A percentile compares a stretch with the other conserved stretches of the same genome.
These are phyloP conservation scores for Miniopterus natalensis DNA, from an alignment of 2,113 vertebrate genomes.

Conservation along the genomic window DNA sequence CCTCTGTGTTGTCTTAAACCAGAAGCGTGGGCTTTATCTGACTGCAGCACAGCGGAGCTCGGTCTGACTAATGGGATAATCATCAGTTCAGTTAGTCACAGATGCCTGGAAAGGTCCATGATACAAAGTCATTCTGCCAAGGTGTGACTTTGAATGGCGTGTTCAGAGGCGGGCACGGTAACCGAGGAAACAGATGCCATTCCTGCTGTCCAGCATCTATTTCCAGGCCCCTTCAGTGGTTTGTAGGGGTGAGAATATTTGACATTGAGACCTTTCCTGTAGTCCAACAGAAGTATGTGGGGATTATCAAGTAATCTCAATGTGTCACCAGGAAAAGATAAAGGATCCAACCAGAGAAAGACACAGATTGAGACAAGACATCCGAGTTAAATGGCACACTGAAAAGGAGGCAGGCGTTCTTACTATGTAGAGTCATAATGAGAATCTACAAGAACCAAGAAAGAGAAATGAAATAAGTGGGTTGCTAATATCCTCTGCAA, in stretches of 20 bases:
- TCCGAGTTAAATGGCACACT: background rate
- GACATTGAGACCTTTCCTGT: background rate
- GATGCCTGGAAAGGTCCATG: background rate
- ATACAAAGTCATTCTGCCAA: background rate
- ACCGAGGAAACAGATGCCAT: background rate
- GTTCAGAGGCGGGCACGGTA: background rate
- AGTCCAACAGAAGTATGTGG: background rate
- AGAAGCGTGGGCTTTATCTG: background rate
- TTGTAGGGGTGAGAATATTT: background rate
- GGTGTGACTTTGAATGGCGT: background rate
- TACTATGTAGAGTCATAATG: background rate
- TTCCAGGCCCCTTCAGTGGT: background rate
- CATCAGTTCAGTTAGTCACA: background rate
- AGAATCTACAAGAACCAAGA: background rate
- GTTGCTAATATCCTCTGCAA: background rate
- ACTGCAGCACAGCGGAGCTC: background rate
- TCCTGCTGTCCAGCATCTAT: background rate
- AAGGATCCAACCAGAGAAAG: background rate
- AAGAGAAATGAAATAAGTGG: background rate
- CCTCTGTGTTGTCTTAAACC: background rate
- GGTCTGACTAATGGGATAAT: background rate
- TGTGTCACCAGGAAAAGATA: background rate
- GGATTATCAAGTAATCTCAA: background rate
- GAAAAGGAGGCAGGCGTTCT: background rate
- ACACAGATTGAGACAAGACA: background rate